Conservation (phyloP, 2,113 vertebrate genomes). For the Himantopus leucocephalus region DNA sequence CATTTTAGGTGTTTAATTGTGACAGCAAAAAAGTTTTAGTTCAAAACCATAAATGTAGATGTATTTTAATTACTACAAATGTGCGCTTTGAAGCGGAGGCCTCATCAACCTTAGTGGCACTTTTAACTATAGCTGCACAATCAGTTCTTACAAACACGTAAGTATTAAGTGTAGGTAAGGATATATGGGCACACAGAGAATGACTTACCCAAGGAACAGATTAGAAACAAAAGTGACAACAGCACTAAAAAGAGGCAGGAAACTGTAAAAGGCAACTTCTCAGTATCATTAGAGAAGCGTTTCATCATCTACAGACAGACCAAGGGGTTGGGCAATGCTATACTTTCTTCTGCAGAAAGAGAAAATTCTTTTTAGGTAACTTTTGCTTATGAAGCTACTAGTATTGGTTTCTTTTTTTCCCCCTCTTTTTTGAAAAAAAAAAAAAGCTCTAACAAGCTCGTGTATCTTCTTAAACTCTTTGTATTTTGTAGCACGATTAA, state of each 20-base stretch:
- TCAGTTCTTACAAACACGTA: background rate
- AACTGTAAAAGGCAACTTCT: slow-evolving; percentile 28
- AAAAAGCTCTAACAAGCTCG: background rate
- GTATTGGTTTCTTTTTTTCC: background rate
- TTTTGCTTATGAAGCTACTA: background rate
- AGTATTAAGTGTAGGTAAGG: background rate
- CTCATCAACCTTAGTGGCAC: background rate
- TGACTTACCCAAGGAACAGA: slow-evolving; percentile 51
- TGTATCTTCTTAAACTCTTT: background rate
- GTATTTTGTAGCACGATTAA: background rate
- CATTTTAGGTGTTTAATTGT: background rate
- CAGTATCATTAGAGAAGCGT: slow-evolving; percentile 23
- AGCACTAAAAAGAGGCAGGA: slow-evolving; percentile 47
- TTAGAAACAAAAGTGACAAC: slow-evolving; percentile 53
- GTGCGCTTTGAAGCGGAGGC: background rate
- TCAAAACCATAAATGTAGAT: background rate
- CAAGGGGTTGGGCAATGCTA: slow-evolving; percentile 3
- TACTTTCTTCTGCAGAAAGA: slow-evolving; percentile 36
- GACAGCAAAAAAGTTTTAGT: background rate
- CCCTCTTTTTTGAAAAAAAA: background rate
- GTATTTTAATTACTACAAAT: background rate
- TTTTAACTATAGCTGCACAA: background rate
- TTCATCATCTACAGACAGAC: slow-evolving; percentile 22
- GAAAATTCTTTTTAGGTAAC: slow-evolving; percentile 8
- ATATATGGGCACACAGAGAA: background rate